Base-by-base conservation (phyloP, 2,888 invertebrate species). In the Coremacera marginata region DNA sequence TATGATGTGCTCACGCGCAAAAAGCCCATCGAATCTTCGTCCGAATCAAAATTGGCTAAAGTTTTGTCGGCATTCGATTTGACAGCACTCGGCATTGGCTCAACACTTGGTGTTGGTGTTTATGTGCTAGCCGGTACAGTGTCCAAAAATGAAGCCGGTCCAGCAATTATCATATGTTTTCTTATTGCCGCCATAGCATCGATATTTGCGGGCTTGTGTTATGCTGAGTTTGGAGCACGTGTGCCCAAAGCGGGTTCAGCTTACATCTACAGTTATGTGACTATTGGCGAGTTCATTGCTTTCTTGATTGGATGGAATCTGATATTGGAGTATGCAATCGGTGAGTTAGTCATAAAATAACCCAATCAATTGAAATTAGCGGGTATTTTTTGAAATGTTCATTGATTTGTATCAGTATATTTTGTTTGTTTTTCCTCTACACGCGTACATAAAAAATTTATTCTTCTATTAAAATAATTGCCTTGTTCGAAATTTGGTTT, bases 271-370 rank as follows among this genome's bases (percentile, higher is more conserved):
- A 96, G 96, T 86, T 98, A 97, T 88, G 97, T 97, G 22, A 95
- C 96, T 71, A 94, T 97, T 76, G 97, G 97, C 1, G 97, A 98
- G 90, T 94, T 97, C 85, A 93, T 95, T 76, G 97, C 97, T 0
- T 97, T 97, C 88, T 91, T 95, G 67, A 96, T 97, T 83, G 97
- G 97, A 22, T 98, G 98, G 98, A 97, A 97, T 89, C 92, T 98
- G 71, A 95, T 97, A 82, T 90, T 97, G 70, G 96, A 96, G 88
- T 96, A 96, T 89, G 93, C 95, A 60, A 95, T 96, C 79, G 96
- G 95, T 93, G 88, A 90, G 85, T 80, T 22, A 34, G 3, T 1
- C 3, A 34, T 8, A 25, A 19, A 60, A 60, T 11, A 44, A 44
- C n/a, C 11, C 57, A 22, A 25, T 27, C 57, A 22, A 60, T 27